Evolutionary conservation across 2,113 vertebrate species (phyloP), one percentile per base, ranked within the genome.

Genomic region (Zosterops hypoxanthus): DNA sequence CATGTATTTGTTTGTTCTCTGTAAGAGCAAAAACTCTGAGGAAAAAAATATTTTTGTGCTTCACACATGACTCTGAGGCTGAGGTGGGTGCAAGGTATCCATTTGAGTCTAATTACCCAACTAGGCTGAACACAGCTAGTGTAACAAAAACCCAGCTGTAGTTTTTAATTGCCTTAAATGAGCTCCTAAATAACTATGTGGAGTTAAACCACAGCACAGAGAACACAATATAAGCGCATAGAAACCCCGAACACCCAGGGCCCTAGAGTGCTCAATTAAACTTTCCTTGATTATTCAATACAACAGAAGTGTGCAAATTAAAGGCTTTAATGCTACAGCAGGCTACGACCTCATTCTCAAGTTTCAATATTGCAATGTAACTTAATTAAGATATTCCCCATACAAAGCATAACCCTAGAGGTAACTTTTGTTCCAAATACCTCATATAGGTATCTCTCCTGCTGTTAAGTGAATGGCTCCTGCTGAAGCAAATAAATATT

Each of bases 201-300:
- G 52, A 94, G 81, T 89, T 80, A 92, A 96, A 89, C 36, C 47
- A 73, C 81, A 85, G 66, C 70, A 56, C 57, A 89, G 83, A 85
- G 70, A 94, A 44, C 91, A 89, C 80, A 96, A 86, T 81, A 16
- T 49, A 90, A 95, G 72, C 57, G 69, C 72, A 86, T 8, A 90
- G 76, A 90, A 93, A 81, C 56, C 68, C 80, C 76, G 88, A 95
- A 75, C 82, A 95, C 92, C 53, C 46, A 93, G 82, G 60, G 88
- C 85, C 95, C 76, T 75, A 44, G 88, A 93, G 92, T 92, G 80
- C 57, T 96, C 93, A 93, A 94, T 96, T 97, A 93, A 94, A 94
- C 72, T 93, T 96, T 82, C 46, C 92, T 92, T 95, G 95, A 97
- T 96, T 96, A 95, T 95, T 95, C 90, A 96, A 86, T 90, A 95